These are phyloP conservation scores for Helicorthomorpha holstii DNA, from an alignment of 1,140 invertebrate species.

Conservation along the genomic window DNA sequence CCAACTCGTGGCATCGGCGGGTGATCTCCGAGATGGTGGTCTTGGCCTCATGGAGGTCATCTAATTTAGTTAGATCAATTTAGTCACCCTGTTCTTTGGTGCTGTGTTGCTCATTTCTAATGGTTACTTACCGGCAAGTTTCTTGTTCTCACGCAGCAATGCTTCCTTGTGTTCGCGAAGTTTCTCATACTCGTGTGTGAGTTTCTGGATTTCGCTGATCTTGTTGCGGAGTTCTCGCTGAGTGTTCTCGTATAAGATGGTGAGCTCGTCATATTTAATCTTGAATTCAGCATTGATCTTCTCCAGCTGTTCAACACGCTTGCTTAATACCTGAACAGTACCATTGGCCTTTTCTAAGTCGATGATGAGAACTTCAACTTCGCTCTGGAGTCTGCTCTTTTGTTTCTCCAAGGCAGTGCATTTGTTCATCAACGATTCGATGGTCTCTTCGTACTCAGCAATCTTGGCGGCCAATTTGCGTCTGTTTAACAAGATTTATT, in stretches of 20 bases:
- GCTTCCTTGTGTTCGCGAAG: slow-evolving; percentile 81
- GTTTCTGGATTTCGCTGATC: slow-evolving; percentile 63
- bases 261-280: slow-evolving; percentile 73
- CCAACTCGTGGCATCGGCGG: slow-evolving; percentile 84
- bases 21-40: slow-evolving; percentile 74
- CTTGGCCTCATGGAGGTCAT: slow-evolving; percentile 81
- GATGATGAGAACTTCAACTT: slow-evolving; percentile 91
- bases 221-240: slow-evolving; percentile 80
- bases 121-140: slow-evolving; percentile 54
- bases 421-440: slow-evolving; percentile 78
- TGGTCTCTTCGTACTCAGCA: slow-evolving; percentile 89
- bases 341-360: slow-evolving; percentile 93
- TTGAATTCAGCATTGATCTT: slow-evolving; percentile 79
- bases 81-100: background rate
- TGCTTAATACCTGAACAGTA: slow-evolving; percentile 79
- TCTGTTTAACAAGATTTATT: slow-evolving; percentile 17
- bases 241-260: slow-evolving; percentile 67
- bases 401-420: slow-evolving; percentile 85
- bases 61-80: slow-evolving; percentile 28
- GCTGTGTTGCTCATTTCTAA: too few species aligned
- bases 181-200: slow-evolving; percentile 80
- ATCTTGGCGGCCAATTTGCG: slow-evolving; percentile 80
- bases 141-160: slow-evolving; percentile 85
- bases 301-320: slow-evolving; percentile 76
- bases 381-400: slow-evolving; percentile 85